phyloP scores from a whole-genome alignment of 2,797 vertebrate genomes.

The Brachyrhaphis roseni region DNA sequence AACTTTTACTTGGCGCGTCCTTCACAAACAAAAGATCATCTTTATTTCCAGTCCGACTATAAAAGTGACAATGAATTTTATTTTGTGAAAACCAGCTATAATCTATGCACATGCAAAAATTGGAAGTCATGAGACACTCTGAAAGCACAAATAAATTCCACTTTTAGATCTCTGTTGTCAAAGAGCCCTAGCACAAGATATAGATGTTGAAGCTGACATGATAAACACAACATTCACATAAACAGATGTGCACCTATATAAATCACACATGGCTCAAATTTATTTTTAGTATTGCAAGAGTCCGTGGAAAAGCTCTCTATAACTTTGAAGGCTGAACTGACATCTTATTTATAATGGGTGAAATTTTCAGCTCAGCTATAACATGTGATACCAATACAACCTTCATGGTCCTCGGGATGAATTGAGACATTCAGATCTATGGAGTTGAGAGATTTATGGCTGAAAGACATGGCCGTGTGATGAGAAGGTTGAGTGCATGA shows the following conservation, averaged over 20 bases:
- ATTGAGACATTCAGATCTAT: conserved; percentile 73
- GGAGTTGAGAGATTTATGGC: conserved; percentile 77
- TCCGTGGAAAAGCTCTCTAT: conserved; percentile 18
- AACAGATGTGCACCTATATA: conserved; percentile 25
- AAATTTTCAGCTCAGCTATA: conserved; percentile 67
- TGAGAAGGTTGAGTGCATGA: conserved; percentile 49
- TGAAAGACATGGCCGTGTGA: conserved; percentile 75
- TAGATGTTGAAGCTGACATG: conserved; percentile 19
- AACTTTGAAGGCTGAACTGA: conserved; percentile 52
- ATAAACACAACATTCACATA: conserved; percentile 31
- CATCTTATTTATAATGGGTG: conserved; percentile 77
- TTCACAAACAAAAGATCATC: conserved; percentile 67
- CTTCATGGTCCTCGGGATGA: conserved; percentile 73
- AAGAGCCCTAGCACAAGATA: conserved; percentile 25
- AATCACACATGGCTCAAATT: conserved; percentile 22
- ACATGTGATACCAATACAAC: conserved; percentile 83
- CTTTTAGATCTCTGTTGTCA: conserved; percentile 23
- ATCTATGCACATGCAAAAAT: conserved; percentile 54
- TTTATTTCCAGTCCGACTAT: conserved; percentile 55
- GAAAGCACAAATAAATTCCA: conserved; percentile 58
- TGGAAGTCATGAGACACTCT: conserved; percentile 44
- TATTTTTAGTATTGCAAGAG: conserved; percentile 12
- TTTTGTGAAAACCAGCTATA: conserved; percentile 54
- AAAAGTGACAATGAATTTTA: conserved; percentile 48
- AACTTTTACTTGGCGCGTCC: conserved; percentile 52